phyloP scores from a whole-genome alignment of 2,113 vertebrate species.

The Sturnira hondurensis region DNA sequence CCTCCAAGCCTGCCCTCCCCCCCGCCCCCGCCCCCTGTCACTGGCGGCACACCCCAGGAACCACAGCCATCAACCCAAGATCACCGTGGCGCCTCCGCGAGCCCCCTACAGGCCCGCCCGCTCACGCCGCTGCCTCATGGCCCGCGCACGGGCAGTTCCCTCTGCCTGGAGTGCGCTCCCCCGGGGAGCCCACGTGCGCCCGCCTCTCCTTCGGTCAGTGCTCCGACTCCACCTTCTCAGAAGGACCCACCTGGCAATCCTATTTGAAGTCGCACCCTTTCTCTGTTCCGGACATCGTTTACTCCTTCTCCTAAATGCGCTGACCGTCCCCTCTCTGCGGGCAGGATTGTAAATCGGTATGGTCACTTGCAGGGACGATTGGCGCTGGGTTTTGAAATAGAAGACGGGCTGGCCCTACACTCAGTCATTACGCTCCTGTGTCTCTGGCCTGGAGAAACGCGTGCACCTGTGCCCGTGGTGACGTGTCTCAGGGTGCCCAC shows the following conservation, averaged over 20 bases:
- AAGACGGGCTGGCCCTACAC: neutral
- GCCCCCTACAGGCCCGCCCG: neutral
- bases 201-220: neutral
- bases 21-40: neutral
- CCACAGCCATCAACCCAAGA: neutral
- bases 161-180: neutral
- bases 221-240: neutral
- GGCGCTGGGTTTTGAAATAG: neutral
- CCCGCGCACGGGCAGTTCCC: neutral
- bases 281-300: neutral
- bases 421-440: neutral
- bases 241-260: neutral
- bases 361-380: neutral
- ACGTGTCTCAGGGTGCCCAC: neutral
- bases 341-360: neutral
- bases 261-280: neutral
- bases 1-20: neutral
- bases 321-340: neutral
- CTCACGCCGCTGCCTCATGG: neutral
- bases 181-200: rapidly evolving
- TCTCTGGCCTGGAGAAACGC: neutral
- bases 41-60: neutral
- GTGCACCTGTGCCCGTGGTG: neutral
- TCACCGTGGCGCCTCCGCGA: no score
- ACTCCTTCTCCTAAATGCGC: neutral